phyloP scores from a whole-genome alignment of 2,888 invertebrate genomes.

The Steinernema scapterisci region DNA sequence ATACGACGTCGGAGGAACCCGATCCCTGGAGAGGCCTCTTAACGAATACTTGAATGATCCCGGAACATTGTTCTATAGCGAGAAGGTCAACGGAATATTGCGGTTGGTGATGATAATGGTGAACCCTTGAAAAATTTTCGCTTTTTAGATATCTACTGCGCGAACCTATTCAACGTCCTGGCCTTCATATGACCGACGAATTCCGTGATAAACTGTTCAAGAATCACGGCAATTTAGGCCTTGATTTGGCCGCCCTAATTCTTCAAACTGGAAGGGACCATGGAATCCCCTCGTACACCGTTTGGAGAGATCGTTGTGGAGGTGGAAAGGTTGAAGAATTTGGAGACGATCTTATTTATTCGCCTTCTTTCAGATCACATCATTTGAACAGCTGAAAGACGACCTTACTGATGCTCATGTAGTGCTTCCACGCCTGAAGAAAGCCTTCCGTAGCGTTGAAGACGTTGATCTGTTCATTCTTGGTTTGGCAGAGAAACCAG shows the following conservation, averaged over 20 bases:
- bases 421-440: slow-evolving; percentile 48
- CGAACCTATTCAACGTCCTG: slow-evolving; percentile 35
- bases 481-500: slow-evolving; percentile 65
- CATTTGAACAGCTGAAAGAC: slow-evolving; percentile 54
- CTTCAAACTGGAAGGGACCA: slow-evolving; percentile 55
- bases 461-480: slow-evolving; percentile 66
- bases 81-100: slow-evolving; percentile 49
- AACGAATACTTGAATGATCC: slow-evolving; percentile 54
- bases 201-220: slow-evolving; percentile 46
- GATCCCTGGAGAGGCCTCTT: slow-evolving; percentile 41
- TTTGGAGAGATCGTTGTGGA: slow-evolving; percentile 48
- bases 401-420: slow-evolving; percentile 49
- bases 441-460: slow-evolving; percentile 52
- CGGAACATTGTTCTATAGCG: slow-evolving; percentile 45
- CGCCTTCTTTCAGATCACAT: slow-evolving; percentile 43
- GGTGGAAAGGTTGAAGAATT: slow-evolving; percentile 33
- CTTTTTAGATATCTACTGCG: slow-evolving; percentile 3
- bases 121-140: no score
- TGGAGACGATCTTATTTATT: background rate
- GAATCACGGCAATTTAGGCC: slow-evolving; percentile 39
- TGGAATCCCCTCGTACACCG: slow-evolving; percentile 48
- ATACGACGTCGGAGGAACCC: slow-evolving; percentile 38
- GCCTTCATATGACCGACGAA: slow-evolving; percentile 46
- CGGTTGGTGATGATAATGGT: slow-evolving; percentile 24
- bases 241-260: slow-evolving; percentile 48